phyloP scores from a whole-genome alignment of 2,797 vertebrate genomes.

The Hemibagrus guttatus region DNA sequence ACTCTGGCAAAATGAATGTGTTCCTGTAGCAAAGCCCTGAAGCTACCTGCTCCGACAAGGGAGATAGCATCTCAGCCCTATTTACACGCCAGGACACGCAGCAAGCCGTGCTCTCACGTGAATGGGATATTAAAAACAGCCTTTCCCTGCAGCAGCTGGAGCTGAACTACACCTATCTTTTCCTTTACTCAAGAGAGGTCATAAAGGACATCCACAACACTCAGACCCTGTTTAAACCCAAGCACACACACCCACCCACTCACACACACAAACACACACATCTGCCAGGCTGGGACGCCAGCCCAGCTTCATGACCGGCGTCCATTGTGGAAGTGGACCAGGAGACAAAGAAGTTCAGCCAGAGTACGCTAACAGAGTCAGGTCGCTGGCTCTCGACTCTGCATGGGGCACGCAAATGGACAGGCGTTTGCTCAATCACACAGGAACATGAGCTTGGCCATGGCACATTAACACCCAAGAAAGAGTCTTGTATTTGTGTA shows the following conservation, averaged over 20 bases:
- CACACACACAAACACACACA: constrained; percentile 39
- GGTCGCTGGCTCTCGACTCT: constrained; percentile 36
- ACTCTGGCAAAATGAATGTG: constrained; percentile 27
- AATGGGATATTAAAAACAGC: constrained; percentile 54
- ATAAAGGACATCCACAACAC: constrained; percentile 50
- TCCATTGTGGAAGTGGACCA: constrained; percentile 48
- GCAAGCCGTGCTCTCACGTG: constrained; percentile 42
- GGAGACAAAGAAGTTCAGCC: constrained; percentile 58
- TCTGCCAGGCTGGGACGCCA: constrained; percentile 50
- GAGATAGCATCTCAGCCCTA: constrained; percentile 50
- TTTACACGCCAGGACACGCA: constrained; percentile 46
- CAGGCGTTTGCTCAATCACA: constrained; percentile 38
- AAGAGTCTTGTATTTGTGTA: constrained; percentile 47
- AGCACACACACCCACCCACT: constrained; percentile 37
- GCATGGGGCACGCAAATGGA: constrained; percentile 34
- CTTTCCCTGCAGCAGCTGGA: constrained; percentile 39
- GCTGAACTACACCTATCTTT: constrained; percentile 39
- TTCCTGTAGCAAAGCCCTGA: constrained; percentile 38
- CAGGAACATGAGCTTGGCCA: constrained; percentile 23
- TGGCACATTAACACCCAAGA: constrained; percentile 45
- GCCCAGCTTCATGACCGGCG: constrained; percentile 53
- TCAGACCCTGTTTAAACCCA: constrained; percentile 41
- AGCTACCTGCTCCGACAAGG: constrained; percentile 33
- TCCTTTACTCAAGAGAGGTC: constrained; percentile 45
- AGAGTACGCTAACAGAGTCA: constrained; percentile 44